Evolutionary conservation across 2,113 vertebrate genomes (phyloP).

Genomic region (Caranx melampygus): DNA sequence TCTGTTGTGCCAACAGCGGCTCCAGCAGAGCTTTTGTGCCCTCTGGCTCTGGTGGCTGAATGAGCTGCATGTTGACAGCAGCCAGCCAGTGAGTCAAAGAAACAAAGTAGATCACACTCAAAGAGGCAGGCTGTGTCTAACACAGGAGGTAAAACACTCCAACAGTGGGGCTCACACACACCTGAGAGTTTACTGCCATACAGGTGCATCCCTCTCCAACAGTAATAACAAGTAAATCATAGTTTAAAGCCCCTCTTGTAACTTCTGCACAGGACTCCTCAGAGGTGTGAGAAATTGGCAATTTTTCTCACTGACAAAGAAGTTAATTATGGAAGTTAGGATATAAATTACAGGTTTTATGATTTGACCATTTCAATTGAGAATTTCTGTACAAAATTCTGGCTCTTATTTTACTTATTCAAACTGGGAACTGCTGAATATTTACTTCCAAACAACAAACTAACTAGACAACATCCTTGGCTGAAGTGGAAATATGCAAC

Average conservation of each 20-base stretch:
- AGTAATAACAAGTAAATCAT: neutral
- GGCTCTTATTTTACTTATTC: neutral
- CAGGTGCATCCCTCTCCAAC: neutral
- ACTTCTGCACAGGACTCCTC: neutral
- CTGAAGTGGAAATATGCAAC: neutral
- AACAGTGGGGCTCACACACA: neutral
- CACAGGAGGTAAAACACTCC: neutral
- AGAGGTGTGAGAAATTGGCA: neutral
- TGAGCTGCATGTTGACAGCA: slow-evolving; percentile 56
- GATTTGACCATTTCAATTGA: neutral
- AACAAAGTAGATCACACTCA: slow-evolving; percentile 22
- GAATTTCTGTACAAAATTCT: neutral
- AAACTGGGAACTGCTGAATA: neutral
- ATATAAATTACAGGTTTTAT: neutral
- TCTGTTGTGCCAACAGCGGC: slow-evolving; percentile 57
- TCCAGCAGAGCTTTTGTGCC: slow-evolving; percentile 59
- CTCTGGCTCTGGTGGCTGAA: slow-evolving; percentile 56
- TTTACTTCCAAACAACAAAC: neutral
- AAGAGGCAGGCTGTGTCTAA: neutral
- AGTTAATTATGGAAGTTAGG: neutral
- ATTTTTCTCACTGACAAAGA: neutral
- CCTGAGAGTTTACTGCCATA: neutral
- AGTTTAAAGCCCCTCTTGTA: neutral
- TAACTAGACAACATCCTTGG: neutral
- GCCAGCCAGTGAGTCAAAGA: slow-evolving; percentile 30